phyloP scores from a whole-genome alignment of 2,113 vertebrate genomes.

The Bos taurus region ARS-UCD2.0 NC_037333.1:12371001-12371500 shows the following conservation, averaged over 20 bases:
- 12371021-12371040: not conserved
- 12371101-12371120: accelerated
- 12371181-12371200: not conserved
- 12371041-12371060: not conserved
- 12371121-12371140: not conserved
- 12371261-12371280: not conserved
- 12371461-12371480: too few relatives aligned
- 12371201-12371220: not conserved
- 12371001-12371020: not conserved
- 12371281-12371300: not conserved
- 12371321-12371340: not conserved
- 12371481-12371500: not conserved
- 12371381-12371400: not conserved
- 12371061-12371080: not conserved
- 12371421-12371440: not conserved
- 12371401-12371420: not conserved
- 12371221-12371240: not conserved
- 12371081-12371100: not conserved
- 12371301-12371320: not conserved
- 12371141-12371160: accelerated
- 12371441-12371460: not conserved
- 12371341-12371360: not conserved
- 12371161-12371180: not conserved
- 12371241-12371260: not conserved
- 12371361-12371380: not conserved